These are phyloP conservation scores for Falco novaeseelandiae DNA, from an alignment of 2,797 vertebrate species.

Conservation along the genomic window DNA sequence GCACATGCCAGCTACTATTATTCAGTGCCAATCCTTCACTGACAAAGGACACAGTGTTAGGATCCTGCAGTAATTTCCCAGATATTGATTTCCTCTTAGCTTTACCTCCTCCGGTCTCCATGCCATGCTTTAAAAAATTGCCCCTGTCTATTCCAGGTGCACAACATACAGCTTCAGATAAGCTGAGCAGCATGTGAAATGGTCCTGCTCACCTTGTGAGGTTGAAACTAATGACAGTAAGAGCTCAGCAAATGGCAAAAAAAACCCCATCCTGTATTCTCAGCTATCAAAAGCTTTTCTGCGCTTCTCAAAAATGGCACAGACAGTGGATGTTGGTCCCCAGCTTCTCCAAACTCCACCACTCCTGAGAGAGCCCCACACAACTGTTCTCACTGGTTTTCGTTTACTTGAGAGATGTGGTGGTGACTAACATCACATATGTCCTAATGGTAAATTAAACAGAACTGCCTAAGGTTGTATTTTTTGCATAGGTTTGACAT, in stretches of 20 bases:
- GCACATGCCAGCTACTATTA: neutral
- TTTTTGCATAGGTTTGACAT: neutral
- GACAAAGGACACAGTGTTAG: neutral
- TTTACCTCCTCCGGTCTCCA: neutral
- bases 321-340: neutral
- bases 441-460: neutral
- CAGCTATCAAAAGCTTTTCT: neutral
- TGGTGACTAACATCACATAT: neutral
- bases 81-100: constrained; percentile 24
- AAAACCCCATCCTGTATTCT: neutral
- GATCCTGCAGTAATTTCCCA: constrained; percentile 6
- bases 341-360: neutral
- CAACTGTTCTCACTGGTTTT: neutral
- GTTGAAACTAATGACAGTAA: neutral
- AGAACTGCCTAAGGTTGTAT: rapidly evolving
- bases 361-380: neutral
- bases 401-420: neutral
- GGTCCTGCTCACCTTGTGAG: neutral
- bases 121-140: neutral
- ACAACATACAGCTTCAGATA: neutral
- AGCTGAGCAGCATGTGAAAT: neutral
- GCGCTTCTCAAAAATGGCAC: neutral
- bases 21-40: neutral
- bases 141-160: neutral
- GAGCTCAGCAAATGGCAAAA: neutral